phyloP scores from a whole-genome alignment of 1,140 invertebrate species.

The Homalodisca vitripennis region DNA sequence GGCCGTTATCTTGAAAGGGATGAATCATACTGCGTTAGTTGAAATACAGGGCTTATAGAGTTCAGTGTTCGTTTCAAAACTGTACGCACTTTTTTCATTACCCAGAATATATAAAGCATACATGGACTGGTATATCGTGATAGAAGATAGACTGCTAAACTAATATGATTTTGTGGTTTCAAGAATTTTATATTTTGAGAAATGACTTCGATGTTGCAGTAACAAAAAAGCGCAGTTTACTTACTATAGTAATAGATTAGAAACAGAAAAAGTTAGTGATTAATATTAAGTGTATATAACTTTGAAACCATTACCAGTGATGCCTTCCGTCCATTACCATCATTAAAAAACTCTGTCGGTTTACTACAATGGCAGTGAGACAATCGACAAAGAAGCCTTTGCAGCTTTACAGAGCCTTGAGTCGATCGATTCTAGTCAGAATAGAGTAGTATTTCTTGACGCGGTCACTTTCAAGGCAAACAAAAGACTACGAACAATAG shows the following conservation, averaged over 20 bases:
- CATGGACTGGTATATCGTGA: no score
- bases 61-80: no score
- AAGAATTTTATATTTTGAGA: no score
- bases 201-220: constrained; percentile 77
- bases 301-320: constrained; percentile 71
- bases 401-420: constrained; percentile 69
- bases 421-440: constrained; percentile 83
- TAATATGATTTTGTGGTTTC: no score
- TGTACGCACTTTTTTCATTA: no score
- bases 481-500: constrained; percentile 72
- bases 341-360: constrained; percentile 75
- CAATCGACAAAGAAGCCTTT: constrained; percentile 75
- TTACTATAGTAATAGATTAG: constrained; percentile 69
- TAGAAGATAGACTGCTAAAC: no score
- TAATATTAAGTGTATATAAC: constrained; percentile 85
- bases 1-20: no score
- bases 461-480: constrained; percentile 71
- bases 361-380: constrained; percentile 79
- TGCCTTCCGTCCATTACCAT: constrained; percentile 76
- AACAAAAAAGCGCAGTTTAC: constrained; percentile 71
- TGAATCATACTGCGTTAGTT: constrained; percentile 82
- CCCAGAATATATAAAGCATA: no score
- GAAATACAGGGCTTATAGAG: no score
- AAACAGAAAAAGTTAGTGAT: constrained; percentile 81
- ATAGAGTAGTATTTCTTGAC: constrained; percentile 75